Percentiles rank a stretch among this genome's conserved stretches.
Conservation (phyloP, 2,888 invertebrate species). For the Caenorhabditis sp. region DNA sequence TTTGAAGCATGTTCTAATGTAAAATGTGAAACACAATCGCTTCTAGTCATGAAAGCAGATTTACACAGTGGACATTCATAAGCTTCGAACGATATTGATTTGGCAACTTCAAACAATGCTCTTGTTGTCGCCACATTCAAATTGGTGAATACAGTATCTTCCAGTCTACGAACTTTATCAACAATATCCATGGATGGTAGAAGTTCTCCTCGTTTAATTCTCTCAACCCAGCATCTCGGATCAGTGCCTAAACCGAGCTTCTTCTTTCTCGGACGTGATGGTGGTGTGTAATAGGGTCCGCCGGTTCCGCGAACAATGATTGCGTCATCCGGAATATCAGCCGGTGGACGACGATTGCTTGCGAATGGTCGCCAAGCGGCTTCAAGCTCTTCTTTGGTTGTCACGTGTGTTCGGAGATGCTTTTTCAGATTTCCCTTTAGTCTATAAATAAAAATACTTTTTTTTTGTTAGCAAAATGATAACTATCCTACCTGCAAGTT, state of each 20-base stretch:
- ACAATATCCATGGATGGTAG: conserved; percentile 56
- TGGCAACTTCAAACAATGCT: conserved; percentile 58
- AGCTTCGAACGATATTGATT: conserved; percentile 63
- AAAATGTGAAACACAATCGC: conserved; percentile 63
- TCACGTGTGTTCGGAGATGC: conserved; percentile 70
- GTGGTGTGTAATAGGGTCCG: conserved; percentile 60
- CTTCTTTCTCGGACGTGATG: conserved; percentile 47
- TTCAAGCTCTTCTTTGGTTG: conserved; percentile 70
- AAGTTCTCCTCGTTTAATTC: conserved; percentile 63
- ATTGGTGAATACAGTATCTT: conserved; percentile 53
- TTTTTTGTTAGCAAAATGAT: not conserved
- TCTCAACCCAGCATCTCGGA: conserved; percentile 58
- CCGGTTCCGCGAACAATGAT: conserved; percentile 65
- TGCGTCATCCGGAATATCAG: conserved; percentile 68
- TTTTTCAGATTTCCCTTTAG: conserved; percentile 70
- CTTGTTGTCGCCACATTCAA: conserved; percentile 41
- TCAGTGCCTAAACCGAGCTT: conserved; percentile 65
- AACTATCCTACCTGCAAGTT: conserved; percentile 61
- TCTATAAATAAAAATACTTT: conserved; percentile 8
- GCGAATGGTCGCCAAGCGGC: conserved; percentile 70
- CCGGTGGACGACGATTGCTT: conserved; percentile 69
- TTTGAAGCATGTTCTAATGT: conserved; percentile 55
- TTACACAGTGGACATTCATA: conserved; percentile 69
- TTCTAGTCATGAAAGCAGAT: conserved; percentile 57
- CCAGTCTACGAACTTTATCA: conserved; percentile 58